Percentiles rank a stretch among this genome's conserved stretches.
phyloP scores from a whole-genome alignment of 2,113 vertebrate genomes.

The Geococcyx californianus region DNA sequence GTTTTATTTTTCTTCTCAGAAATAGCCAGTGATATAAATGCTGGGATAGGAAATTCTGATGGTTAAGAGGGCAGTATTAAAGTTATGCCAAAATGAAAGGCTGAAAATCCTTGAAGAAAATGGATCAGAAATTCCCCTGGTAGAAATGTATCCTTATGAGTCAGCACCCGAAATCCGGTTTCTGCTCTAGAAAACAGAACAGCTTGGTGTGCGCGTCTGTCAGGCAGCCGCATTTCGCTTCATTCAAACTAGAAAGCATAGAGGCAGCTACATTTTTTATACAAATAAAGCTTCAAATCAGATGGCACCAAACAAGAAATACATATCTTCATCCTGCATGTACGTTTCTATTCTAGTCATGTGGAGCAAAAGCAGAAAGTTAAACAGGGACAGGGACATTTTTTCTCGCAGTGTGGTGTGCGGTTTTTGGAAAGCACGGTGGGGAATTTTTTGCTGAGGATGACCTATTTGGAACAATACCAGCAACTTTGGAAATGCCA shows the following conservation, averaged over 20 bases:
- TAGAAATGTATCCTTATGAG: slow-evolving; percentile 48
- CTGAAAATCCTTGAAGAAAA: slow-evolving; percentile 52
- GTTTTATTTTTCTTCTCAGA: slow-evolving; percentile 1
- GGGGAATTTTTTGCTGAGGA: slow-evolving; percentile 76
- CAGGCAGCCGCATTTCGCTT: slow-evolving; percentile 27
- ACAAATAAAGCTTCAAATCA: slow-evolving; percentile 50
- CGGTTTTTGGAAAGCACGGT: slow-evolving; percentile 74
- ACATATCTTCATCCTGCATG: slow-evolving; percentile 11
- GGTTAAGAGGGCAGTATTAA: neutral
- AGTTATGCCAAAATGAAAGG: neutral
- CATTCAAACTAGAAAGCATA: slow-evolving; percentile 39
- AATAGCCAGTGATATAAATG: neutral
- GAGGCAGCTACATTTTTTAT: slow-evolving; percentile 25
- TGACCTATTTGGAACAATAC: slow-evolving; percentile 81
- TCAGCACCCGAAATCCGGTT: slow-evolving; percentile 57
- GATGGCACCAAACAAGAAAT: slow-evolving; percentile 32
- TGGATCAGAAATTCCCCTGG: slow-evolving; percentile 51
- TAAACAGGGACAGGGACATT: slow-evolving; percentile 71
- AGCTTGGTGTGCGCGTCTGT: slow-evolving; percentile 17
- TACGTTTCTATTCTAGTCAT: slow-evolving; percentile 54
- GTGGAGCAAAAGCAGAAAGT: slow-evolving; percentile 65
- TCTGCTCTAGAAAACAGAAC: slow-evolving; percentile 65
- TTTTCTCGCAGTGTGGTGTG: slow-evolving; percentile 44
- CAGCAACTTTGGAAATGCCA: slow-evolving; percentile 76
- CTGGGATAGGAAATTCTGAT: neutral